Percentiles rank a stretch among this genome's conserved stretches.
Evolutionary conservation across 2,888 invertebrate species (phyloP).

Genomic region (Linyphia triangularis): DNA sequence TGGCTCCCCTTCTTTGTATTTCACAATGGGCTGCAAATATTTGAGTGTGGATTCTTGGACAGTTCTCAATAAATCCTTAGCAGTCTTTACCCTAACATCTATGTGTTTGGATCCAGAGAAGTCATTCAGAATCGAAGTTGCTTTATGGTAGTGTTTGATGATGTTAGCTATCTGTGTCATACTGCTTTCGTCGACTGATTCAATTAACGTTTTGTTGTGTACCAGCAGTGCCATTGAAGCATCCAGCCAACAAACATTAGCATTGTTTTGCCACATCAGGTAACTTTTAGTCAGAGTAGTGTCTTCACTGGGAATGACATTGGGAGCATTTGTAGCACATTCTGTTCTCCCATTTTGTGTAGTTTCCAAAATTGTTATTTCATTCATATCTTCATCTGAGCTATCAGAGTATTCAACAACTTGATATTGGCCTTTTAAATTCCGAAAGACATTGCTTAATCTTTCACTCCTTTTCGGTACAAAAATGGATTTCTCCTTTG

Average conservation of each 20-base stretch:
- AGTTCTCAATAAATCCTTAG: not conserved
- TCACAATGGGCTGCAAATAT: slow-evolving; percentile 53
- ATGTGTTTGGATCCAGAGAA: not conserved
- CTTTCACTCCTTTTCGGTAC: not conserved
- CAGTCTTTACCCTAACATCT: not conserved
- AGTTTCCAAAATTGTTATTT: not conserved
- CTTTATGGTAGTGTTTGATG: slow-evolving; percentile 9
- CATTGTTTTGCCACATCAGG: slow-evolving; percentile 46
- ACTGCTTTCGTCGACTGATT: not conserved
- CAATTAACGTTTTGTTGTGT: slow-evolving; percentile 24
- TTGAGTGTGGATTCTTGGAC: slow-evolving; percentile 20
- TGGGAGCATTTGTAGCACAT: too few relatives aligned
- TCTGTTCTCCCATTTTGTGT: not conserved
- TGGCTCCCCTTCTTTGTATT: slow-evolving; percentile 50
- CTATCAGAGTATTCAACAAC: not conserved
- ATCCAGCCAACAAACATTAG: slow-evolving; percentile 63
- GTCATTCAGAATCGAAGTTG: slow-evolving; percentile 15
- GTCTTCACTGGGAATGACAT: not conserved
- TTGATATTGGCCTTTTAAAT: not conserved
- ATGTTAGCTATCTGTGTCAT: slow-evolving; percentile 8
- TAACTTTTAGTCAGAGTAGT: slow-evolving; percentile 4
- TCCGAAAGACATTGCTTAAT: not conserved
- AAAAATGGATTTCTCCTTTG: too few relatives aligned
- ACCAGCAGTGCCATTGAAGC: slow-evolving; percentile 45
- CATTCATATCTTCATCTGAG: not conserved